Percentiles rank a stretch among this genome's conserved stretches.
These are phyloP conservation scores for Chionoecetes opilio DNA, from an alignment of 1,140 invertebrate genomes.

Conservation along the genomic window DNA sequence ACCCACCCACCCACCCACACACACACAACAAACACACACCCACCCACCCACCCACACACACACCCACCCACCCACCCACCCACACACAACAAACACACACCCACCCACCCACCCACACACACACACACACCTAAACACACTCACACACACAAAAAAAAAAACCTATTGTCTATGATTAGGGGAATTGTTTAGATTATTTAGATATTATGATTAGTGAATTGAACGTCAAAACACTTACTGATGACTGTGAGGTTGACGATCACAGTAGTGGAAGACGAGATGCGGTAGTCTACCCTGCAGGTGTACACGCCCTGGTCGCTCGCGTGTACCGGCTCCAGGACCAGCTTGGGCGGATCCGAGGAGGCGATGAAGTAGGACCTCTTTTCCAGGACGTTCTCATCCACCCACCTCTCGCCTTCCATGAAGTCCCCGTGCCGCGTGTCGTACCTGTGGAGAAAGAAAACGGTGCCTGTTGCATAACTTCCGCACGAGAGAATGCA, in stretches of 20 bases:
- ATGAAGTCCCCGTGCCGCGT: slow-evolving; percentile 57
- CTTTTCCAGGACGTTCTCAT: slow-evolving; percentile 70
- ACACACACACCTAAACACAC: too few species aligned
- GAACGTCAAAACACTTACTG: neutral
- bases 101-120: too few species aligned
- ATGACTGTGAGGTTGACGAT: slow-evolving; percentile 63
- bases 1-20: too few species aligned
- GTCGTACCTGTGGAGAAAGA: slow-evolving; percentile 7
- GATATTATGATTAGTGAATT: neutral
- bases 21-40: too few species aligned
- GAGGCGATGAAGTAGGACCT: slow-evolving; percentile 77
- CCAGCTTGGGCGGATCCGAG: slow-evolving; percentile 73
- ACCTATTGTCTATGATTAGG: too few species aligned
- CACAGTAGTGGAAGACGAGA: slow-evolving; percentile 76
- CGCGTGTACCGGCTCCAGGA: slow-evolving; percentile 75
- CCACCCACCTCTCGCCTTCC: slow-evolving; percentile 69
- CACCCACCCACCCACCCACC: too few species aligned
- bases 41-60: too few species aligned
- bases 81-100: too few species aligned
- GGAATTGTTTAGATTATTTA: too few species aligned
- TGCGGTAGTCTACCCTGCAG: slow-evolving; percentile 80
- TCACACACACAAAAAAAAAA: too few species aligned
- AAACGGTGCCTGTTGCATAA: neutral
- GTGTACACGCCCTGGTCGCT: slow-evolving; percentile 79
- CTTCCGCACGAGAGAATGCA: neutral